Conservation (phyloP, 2,113 vertebrate species). For the Sorex araneus region DNA sequence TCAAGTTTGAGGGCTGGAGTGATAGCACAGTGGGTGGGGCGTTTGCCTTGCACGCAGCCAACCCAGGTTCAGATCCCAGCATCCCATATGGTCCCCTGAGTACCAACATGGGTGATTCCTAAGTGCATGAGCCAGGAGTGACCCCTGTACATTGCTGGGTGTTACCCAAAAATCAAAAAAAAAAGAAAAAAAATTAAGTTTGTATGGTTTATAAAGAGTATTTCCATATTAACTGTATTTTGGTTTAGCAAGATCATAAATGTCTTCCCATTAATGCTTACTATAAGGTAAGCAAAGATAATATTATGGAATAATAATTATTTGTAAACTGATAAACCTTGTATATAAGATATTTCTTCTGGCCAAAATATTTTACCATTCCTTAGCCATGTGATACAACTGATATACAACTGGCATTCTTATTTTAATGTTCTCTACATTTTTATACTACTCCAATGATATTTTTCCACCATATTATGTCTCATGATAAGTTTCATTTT, state of each 20-base stretch:
- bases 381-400: conserved; percentile 8
- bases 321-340: conserved; percentile 32
- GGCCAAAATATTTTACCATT: conserved; percentile 54
- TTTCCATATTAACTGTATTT: conserved; percentile 51
- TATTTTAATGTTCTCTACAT: conserved; percentile 54
- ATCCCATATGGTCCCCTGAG: no score
- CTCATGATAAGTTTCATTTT: conserved; percentile 43
- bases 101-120: no score
- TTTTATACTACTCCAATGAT: not conserved
- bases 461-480: not conserved
- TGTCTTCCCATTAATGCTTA: conserved; percentile 47
- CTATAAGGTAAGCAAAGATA: conserved; percentile 20
- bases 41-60: no score
- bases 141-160: no score
- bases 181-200: not conserved
- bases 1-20: no score
- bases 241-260: conserved; percentile 52
- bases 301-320: conserved; percentile 51
- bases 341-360: not conserved
- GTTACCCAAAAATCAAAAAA: no score
- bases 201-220: conserved; percentile 33
- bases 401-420: conserved; percentile 15
- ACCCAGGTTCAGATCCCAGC: no score
- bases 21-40: no score
- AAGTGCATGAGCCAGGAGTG: no score